Base-by-base conservation (phyloP, 2,888 invertebrate species). In the Acanthococcus lagerstroemiae region DNA sequence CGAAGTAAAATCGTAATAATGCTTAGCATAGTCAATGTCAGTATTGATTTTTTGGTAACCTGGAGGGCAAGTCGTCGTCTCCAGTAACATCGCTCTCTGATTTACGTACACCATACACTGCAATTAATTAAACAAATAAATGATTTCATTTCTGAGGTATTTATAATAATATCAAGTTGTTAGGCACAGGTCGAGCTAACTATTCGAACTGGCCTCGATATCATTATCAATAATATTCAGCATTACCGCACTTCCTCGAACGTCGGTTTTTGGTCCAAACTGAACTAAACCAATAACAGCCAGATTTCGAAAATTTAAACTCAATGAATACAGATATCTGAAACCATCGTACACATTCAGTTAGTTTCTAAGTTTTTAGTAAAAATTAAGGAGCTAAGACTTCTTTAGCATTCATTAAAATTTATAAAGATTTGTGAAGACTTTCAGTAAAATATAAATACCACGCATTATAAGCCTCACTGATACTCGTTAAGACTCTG, bases 41-140 rank as follows among this genome's bases (percentile, higher is more conserved):
- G 80, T 77, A 69, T 50, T 27, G 1, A 66, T 57, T 27, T 57
- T 17, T 7, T 82, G 78, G 72, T 86, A 87, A 7, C 83, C 83
- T 0, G 81, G 79, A 0, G 79, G 77, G 0, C 84, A 84, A 0
- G 79, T 76, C 0, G 81, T 82, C 0, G 89, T 89, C 72, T 90
- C 86, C 66, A 82, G 73, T 3, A 89, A 70, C 44, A 79, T 76
- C 0, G 83, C 82, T 22, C 77, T 78, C 3, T 78, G 78, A 74
- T 90, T 89, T 0, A 89, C 66, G 72, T 83, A 89, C 4, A 88
- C 73, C 70, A 83, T 84, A 26, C 77, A 76, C 75, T 79, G 75
- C 15, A 37, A 37, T 37, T 37, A 37, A 37, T 37, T 37, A 7
- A 37, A 37, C 1, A 48, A 48, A 48, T 9, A 48, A 48, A 3